Evolutionary conservation across 2,113 vertebrate genomes (phyloP), one percentile per base, ranked within the genome.

Genomic region (Myotis yumanensis): DNA sequence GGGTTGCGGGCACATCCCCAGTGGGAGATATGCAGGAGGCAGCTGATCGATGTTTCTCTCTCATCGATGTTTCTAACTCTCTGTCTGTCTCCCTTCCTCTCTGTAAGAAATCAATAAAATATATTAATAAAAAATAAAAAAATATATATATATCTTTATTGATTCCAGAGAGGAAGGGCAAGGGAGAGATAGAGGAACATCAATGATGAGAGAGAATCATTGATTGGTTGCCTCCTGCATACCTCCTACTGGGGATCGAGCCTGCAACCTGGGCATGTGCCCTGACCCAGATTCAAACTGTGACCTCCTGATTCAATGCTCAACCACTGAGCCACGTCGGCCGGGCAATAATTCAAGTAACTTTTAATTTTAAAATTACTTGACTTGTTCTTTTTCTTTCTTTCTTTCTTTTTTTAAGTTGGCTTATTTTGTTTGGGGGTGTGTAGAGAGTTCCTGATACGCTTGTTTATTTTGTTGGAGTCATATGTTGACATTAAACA

Each of bases 401-500:
- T n/a, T 64, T 86, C 14, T 76, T 32, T 46, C 4, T 48, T 48
- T 28, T 85, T 71, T 37, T 7, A 3, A 68, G 40, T 32, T 6
- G 37, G 17, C 43, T 48, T 87, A 57, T 68, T 48, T 69, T 86
- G 59, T 64, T 23, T 30, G 46, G 0, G 22, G 2, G 35, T 15
- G 85, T 79, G 9, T 25, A 64, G 16, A 32, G 35, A 40, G 8
- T 32, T 69, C 9, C 46, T 30, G 52, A 22, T 12, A 37, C 43
- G 40, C 20, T 71, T 52, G 35, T 37, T 72, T n/a, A 12, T 51
- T 59, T 64, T 72, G 68, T 90, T 80, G 35, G 62, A 89, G 43
- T 52, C 32, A 3, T 90, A 77, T 95, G 82, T 91, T 77, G 90
- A 69, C 76, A 95, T 93, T 96, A 96, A 96, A 94, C 66, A 28